Conservation (phyloP, 2,113 vertebrate genomes). For the Malaclemys terrapin region DNA sequence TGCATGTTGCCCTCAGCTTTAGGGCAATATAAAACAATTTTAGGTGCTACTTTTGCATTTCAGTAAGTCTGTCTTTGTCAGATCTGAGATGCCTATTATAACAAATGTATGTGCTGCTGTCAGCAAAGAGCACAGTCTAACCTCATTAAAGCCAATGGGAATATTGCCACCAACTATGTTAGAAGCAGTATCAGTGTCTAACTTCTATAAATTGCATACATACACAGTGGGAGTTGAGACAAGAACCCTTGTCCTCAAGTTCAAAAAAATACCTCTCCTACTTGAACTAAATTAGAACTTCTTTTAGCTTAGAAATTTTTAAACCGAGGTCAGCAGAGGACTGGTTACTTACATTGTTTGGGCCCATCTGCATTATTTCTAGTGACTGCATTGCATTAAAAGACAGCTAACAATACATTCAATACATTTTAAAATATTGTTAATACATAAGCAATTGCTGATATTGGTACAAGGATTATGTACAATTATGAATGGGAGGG, state of each 20-base stretch:
- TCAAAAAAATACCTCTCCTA: background rate
- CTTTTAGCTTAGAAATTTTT: constrained; percentile 5
- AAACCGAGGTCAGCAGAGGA: background rate
- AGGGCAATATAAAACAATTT: background rate
- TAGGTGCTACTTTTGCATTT: constrained; percentile 8
- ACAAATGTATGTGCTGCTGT: constrained; percentile 2
- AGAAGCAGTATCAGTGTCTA: background rate
- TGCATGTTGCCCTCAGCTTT: background rate
- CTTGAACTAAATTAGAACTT: constrained; percentile 23
- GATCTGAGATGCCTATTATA: constrained; percentile 1
- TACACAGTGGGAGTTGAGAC: constrained; percentile 28
- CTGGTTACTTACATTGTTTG: background rate
- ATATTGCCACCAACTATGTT: constrained; percentile 42
- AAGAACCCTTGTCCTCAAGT: background rate
- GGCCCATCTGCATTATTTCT: background rate
- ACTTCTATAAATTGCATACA: background rate
- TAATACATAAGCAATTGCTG: background rate
- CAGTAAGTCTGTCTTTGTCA: background rate
- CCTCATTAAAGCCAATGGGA: constrained; percentile 32
- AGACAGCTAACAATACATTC: background rate
- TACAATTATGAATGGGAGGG: constrained; percentile 8
- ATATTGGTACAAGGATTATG: background rate
- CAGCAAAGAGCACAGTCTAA: constrained; percentile 43
- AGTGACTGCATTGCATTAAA: background rate
- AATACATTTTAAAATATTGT: background rate